Percentiles rank a stretch among this genome's conserved stretches.
Conservation (phyloP, 1,140 invertebrate genomes). For the Aricia agestis region DNA sequence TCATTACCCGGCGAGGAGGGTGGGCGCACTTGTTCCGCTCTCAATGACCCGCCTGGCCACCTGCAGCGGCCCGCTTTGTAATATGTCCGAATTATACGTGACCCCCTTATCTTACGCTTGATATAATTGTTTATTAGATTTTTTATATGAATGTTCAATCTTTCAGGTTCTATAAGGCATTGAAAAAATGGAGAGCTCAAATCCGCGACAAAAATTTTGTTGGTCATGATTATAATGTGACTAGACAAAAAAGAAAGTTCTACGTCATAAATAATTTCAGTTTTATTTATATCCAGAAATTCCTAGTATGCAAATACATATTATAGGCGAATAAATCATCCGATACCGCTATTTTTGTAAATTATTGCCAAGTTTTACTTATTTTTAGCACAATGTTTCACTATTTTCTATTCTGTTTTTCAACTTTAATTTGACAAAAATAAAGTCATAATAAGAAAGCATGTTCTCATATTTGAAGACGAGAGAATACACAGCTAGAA, state of each 20-base stretch:
- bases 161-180: not conserved
- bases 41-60: constrained; percentile 26
- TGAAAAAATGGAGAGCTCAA: too few species aligned
- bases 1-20: constrained; percentile 44
- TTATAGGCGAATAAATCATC: not conserved
- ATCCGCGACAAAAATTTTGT: too few species aligned
- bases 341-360: not conserved
- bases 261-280: too few species aligned
- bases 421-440: too few species aligned
- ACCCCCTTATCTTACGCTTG: constrained; percentile 12
- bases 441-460: too few species aligned
- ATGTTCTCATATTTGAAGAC: too few species aligned
- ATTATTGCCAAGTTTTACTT: not conserved
- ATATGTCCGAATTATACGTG: constrained; percentile 28
- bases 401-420: not conserved
- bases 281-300: not conserved
- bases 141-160: not conserved
- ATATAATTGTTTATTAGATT: not conserved
- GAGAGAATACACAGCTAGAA: too few species aligned
- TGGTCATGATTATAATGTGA: too few species aligned
- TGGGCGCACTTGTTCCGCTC: constrained; percentile 34
- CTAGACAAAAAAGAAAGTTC: too few species aligned
- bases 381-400: not conserved
- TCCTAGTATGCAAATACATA: not conserved
- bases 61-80: constrained; percentile 28